Conservation (phyloP, 2,888 invertebrate species). For the Micropterix aruncella region DNA sequence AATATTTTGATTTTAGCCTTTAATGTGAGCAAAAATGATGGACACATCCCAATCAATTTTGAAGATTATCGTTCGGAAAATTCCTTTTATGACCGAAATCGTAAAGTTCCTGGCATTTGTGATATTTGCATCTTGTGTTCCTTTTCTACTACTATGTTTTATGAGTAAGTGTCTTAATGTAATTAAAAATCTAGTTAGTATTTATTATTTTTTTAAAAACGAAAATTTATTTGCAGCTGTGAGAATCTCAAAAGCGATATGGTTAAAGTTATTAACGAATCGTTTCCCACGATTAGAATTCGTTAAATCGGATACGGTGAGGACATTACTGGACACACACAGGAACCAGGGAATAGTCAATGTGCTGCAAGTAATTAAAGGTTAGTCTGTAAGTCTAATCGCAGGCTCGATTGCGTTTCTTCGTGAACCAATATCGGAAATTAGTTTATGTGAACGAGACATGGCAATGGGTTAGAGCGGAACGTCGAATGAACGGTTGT, state of each 20-base stretch:
- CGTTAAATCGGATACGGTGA: conserved; percentile 43
- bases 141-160: not conserved
- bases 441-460: no score
- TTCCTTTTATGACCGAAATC: not conserved
- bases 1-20: no score
- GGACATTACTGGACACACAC: conserved; percentile 56
- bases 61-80: not conserved
- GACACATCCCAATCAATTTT: not conserved
- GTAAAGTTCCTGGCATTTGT: not conserved
- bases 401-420: no score
- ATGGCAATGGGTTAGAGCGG: no score
- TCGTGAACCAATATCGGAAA: no score
- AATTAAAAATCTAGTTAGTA: no score
- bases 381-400: no score
- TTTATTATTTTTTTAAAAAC: no score
- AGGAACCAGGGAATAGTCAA: conserved; percentile 62
- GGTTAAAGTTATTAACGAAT: conserved; percentile 40
- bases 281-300: conserved; percentile 45
- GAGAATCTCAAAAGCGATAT: conserved; percentile 35
- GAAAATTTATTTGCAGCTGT: conserved; percentile 29
- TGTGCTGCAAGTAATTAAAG: conserved; percentile 50
- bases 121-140: not conserved
- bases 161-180: not conserved
- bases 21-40: no score
- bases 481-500: no score